Percentiles rank a stretch among this genome's conserved stretches.
These are phyloP conservation scores for Arbacia lixula DNA, from an alignment of 53 echinoderm and acorn worm species.

Conservation along the genomic window DNA sequence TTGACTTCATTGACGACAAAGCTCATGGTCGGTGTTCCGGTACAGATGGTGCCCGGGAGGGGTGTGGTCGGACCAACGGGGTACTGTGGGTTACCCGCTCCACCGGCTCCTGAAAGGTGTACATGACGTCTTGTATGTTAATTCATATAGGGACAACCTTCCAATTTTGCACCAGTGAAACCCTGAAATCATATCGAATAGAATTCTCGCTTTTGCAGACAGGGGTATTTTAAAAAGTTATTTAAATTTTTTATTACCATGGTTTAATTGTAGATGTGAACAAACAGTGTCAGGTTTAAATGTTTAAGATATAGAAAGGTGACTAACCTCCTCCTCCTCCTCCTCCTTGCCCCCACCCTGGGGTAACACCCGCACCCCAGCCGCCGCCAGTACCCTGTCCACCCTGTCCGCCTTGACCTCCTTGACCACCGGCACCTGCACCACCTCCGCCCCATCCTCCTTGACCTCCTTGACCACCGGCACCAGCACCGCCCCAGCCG, in stretches of 20 bases:
- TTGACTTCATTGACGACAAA: conserved; percentile 40
- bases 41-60: conserved; percentile 27
- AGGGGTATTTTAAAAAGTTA: no score
- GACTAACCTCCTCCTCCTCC: neutral
- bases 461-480: conserved; percentile 13
- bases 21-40: conserved; percentile 31
- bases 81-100: neutral
- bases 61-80: conserved; percentile 41
- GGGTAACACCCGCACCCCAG: neutral
- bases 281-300: no score
- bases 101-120: neutral
- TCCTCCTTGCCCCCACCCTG: conserved; percentile 16
- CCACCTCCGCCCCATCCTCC: conserved; percentile 9
- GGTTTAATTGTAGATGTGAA: no score
- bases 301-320: no score
- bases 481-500: conserved; percentile 6
- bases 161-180: no score
- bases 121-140: no score
- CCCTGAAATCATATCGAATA: no score
- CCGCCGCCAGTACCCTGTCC: neutral
- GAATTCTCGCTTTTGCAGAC: no score
- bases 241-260: no score
- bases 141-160: no score
- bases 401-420: neutral
- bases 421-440: conserved; percentile 1